A percentile compares a stretch with the other conserved stretches of the same genome.
Conservation (phyloP, 1,140 invertebrate genomes). For the Reticulitermes speratus region DNA sequence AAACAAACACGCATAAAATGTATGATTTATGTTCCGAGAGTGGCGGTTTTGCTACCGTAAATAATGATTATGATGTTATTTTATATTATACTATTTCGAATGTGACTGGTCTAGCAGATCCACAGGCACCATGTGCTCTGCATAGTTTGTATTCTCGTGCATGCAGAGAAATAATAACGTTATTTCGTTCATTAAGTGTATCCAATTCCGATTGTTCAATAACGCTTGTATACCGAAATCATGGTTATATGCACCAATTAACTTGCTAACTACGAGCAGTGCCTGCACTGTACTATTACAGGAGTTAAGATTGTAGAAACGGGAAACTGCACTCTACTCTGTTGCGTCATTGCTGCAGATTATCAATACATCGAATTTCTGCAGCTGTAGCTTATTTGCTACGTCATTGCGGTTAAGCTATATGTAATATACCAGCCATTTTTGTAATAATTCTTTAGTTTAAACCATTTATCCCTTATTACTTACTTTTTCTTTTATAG, state of each 20-base stretch:
- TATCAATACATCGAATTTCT: neutral
- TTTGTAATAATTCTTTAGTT: too few relatives aligned
- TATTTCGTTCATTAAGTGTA: neutral
- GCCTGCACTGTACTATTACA: neutral
- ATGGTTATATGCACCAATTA: conserved; percentile 8
- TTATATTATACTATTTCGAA: neutral
- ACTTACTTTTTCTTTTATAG: too few relatives aligned
- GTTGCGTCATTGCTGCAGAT: neutral
- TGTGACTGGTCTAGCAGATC: neutral
- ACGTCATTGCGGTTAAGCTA: neutral
- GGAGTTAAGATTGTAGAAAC: neutral
- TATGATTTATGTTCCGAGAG: neutral
- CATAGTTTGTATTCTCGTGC: neutral
- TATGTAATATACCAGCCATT: too few relatives aligned
- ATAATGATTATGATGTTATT: conserved; percentile 18
- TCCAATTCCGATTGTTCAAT: conserved; percentile 6
- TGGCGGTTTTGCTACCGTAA: conserved; percentile 1
- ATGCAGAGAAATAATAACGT: neutral
- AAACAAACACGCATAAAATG: neutral
- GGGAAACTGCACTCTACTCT: neutral
- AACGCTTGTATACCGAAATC: neutral
- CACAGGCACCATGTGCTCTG: neutral
- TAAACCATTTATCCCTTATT: too few relatives aligned
- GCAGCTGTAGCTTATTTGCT: neutral
- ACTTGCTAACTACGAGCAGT: neutral